Base-by-base conservation (phyloP, 2,113 vertebrate genomes). In the Serilophus lunatus region DNA sequence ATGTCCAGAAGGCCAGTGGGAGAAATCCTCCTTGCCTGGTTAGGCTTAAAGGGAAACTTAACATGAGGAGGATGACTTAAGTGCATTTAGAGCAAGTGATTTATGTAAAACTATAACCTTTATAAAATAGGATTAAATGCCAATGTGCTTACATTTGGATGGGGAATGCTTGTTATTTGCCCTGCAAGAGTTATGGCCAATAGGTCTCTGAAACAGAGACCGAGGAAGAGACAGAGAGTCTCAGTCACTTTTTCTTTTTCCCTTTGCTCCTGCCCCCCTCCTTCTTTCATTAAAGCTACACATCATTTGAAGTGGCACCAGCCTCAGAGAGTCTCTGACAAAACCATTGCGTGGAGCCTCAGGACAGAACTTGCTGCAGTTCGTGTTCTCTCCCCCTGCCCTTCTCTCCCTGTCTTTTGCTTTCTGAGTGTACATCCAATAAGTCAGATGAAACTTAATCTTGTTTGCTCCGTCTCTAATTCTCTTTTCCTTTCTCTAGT, bases 231-330 rank as follows among this genome's bases (percentile, higher is more conserved):
- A 97, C 97, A 93, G 93, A 72, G 59, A 92, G 96, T 96, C 94
- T 96, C 96, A 72, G 81, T 24, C 7, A 80, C 65, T 90, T 91
- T 92, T 90, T 79, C 93, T 65, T 93, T 82, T 82, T 69, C 54
- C 25, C 24, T 90, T 83, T 8, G 6, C 38, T 92, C 42, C 38
- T 77, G 18, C 45, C 85, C 81, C 74, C 66, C 82, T 88, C 56
- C 71, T 95, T 93, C 70, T 95, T 98, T 98, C 96, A 97, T 97
- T 96, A 97, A 96, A 96, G 91, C 97, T 88, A 90, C 94, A 97
- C 74, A 97, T 97, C 97, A 97, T 94, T 78, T 0, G 40, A 97
- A 90, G 92, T 91, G 92, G 76, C 95, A 94, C 42, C 44, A 77
- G 64, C 87, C 63, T 90, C 70, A 45, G 78, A 93, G 89, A 85